Percentiles rank a stretch among this genome's conserved stretches.
These are phyloP conservation scores for Acanthis flammea DNA, from an alignment of 2,797 vertebrate genomes.

Conservation along the genomic window DNA sequence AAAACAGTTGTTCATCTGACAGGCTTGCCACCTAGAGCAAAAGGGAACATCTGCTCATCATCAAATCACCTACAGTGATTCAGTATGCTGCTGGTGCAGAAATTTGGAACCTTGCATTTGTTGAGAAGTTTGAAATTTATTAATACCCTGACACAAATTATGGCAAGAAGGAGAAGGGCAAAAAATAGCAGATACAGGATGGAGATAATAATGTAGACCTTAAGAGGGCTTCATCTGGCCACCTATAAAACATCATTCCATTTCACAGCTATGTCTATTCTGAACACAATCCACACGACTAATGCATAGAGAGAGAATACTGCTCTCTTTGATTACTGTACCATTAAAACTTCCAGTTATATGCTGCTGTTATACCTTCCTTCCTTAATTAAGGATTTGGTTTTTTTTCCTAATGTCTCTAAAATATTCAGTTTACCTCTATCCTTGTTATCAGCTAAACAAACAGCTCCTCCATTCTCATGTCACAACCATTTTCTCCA, in stretches of 20 bases:
- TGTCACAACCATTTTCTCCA: neutral
- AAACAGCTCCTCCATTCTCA: neutral
- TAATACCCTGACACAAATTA: neutral
- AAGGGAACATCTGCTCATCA: neutral
- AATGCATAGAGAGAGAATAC: accelerated
- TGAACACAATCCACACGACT: neutral
- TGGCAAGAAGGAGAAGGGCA: neutral
- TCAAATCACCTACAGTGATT: neutral
- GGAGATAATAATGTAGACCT: neutral
- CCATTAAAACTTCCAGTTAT: neutral
- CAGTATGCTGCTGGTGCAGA: neutral
- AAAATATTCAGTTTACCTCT: neutral
- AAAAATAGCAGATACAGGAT: neutral
- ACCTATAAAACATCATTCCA: no score
- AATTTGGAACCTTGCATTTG: neutral
- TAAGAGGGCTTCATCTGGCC: neutral
- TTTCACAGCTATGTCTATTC: neutral
- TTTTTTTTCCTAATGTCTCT: neutral
- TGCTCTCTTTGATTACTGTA: neutral
- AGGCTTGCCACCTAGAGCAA: neutral
- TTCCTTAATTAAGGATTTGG: neutral
- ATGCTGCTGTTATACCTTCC: neutral
- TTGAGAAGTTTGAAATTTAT: neutral
- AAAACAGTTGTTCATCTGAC: neutral
- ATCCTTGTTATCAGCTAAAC: neutral